A percentile compares a stretch with the other conserved stretches of the same genome.
These are phyloP conservation scores for Leptinotarsa lineolata DNA, from an alignment of 1,140 invertebrate genomes.

Conservation along the genomic window DNA sequence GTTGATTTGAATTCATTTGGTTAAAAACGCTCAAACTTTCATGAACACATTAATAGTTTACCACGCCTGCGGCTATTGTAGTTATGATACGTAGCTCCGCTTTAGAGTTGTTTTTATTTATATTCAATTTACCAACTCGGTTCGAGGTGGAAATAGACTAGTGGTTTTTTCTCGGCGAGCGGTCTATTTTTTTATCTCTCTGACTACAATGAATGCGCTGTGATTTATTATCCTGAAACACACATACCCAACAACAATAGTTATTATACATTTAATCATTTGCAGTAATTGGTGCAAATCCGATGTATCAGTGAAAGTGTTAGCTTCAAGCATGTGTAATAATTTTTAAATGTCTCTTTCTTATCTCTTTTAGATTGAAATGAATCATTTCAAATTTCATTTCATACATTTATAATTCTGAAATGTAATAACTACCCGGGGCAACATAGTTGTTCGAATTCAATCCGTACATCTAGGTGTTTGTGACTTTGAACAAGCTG, in stretches of 20 bases:
- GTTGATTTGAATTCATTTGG: too few relatives aligned
- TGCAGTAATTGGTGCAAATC: not conserved
- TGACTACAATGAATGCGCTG: not conserved
- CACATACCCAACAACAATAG: not conserved
- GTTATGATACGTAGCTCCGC: not conserved
- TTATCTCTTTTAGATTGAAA: too few relatives aligned
- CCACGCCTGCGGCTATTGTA: not conserved
- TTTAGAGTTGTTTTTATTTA: not conserved
- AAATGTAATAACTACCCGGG: not conserved
- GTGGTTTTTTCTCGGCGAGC: not conserved
- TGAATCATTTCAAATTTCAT: too few relatives aligned
- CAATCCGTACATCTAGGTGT: not conserved
- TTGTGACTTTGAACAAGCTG: too few relatives aligned
- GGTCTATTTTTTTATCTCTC: not conserved
- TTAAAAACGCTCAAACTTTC: too few relatives aligned
- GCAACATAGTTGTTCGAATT: not conserved
- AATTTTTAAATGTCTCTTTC: not conserved
- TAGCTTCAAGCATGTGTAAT: not conserved
- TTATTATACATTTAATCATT: not conserved
- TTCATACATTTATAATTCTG: too few relatives aligned
- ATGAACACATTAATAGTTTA: not conserved
- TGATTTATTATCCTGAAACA: not conserved
- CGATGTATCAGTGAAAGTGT: not conserved
- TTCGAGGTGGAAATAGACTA: not conserved
- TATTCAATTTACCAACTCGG: not conserved